Percentiles rank a stretch among this genome's conserved stretches.
phyloP scores from a whole-genome alignment of 2,888 invertebrate genomes.

The Drosophila niveifrons region DNA sequence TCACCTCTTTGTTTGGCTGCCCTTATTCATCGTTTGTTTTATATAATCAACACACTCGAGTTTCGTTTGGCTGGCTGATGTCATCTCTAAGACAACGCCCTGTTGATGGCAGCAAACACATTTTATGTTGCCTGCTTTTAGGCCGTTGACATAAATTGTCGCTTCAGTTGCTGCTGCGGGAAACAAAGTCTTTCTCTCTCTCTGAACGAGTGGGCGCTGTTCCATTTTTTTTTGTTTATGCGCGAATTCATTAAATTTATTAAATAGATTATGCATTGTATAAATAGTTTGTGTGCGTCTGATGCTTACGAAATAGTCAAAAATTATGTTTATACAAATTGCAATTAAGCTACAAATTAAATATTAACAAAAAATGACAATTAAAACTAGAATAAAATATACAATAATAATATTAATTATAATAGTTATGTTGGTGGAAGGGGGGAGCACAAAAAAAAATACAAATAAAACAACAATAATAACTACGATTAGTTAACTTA shows the following conservation, averaged over 20 bases:
- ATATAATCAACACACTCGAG: background rate
- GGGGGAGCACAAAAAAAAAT: conserved; percentile 5
- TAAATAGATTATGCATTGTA: conserved; percentile 55
- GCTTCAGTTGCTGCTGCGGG: background rate
- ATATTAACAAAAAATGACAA: conserved; percentile 16
- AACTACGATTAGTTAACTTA: conserved; percentile 34
- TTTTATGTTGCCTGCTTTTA: conserved; percentile 63
- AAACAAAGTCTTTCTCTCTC: background rate
- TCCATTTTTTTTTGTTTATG: conserved; percentile 14
- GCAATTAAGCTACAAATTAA: conserved; percentile 25
- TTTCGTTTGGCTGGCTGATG: background rate
- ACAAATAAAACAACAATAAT: conserved; percentile 23
- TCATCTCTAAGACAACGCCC: conserved; percentile 28
- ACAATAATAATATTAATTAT: conserved; percentile 7
- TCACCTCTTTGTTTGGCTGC: background rate
- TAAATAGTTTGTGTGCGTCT: conserved; percentile 54
- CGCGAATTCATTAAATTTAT: conserved; percentile 55
- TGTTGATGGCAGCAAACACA: conserved; percentile 1
- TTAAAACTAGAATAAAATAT: conserved; percentile 30
- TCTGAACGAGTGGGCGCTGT: background rate
- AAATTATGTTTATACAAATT: conserved; percentile 30
- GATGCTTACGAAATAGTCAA: conserved; percentile 71
- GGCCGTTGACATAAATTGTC: conserved; percentile 45
- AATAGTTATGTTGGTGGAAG: background rate
- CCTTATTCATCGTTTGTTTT: background rate